phyloP scores from a whole-genome alignment of 2,113 vertebrate genomes.

The Rostratula benghalensis region DNA sequence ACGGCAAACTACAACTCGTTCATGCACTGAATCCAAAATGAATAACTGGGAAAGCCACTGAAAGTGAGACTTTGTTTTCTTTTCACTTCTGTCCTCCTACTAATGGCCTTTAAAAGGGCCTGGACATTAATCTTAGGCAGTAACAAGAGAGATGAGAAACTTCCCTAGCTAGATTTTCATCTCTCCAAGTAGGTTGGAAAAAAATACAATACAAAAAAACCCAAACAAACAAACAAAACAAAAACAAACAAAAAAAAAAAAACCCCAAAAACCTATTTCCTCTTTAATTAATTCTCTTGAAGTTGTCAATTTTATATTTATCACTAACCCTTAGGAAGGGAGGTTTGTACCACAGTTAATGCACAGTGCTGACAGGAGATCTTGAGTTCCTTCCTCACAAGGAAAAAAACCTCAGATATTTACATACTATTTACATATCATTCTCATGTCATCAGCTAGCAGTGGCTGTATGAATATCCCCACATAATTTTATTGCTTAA shows the following conservation, averaged over 20 bases:
- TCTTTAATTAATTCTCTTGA: background rate
- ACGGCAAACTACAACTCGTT: background rate
- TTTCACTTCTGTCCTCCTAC: background rate
- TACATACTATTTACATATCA: background rate
- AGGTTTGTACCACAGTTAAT: background rate
- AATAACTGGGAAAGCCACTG: background rate
- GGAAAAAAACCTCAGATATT: background rate
- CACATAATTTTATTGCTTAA: background rate
- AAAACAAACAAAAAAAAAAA: no score
- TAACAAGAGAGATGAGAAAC: background rate
- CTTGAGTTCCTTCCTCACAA: background rate
- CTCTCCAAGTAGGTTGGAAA: background rate
- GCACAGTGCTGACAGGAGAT: background rate
- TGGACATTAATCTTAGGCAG: background rate
- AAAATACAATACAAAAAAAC: background rate
- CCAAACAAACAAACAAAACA: no score
- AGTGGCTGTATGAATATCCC: background rate
- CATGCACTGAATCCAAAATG: conserved; percentile 40
- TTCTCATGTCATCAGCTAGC: background rate
- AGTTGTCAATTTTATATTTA: background rate
- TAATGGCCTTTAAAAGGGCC: background rate
- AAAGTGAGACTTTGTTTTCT: conserved; percentile 34
- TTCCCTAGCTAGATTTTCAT: background rate
- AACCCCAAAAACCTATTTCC: background rate
- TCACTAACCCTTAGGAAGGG: background rate